Percentiles rank a stretch among this genome's conserved stretches.
Evolutionary conservation across 2,113 vertebrate genomes (phyloP).

Genomic region (Lagenorhynchus albirostris): DNA sequence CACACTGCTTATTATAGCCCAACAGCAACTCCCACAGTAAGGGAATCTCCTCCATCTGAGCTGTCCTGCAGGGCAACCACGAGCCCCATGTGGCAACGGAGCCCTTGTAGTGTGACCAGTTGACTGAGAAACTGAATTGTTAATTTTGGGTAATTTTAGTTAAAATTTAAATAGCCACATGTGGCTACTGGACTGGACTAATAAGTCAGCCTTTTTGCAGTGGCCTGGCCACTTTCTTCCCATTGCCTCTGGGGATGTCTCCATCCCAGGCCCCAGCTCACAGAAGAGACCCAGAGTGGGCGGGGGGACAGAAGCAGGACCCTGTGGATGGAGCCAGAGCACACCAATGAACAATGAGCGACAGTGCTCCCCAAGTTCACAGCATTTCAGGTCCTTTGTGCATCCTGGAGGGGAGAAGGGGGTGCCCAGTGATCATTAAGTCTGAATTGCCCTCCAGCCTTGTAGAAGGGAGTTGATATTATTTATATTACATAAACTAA

Average conservation of each 20-base stretch:
- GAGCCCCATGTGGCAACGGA: not conserved
- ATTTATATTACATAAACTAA: not conserved
- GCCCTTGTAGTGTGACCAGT: fast-evolving
- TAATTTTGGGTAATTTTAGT: not conserved
- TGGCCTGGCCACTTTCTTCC: not conserved
- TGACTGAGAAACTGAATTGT: not conserved
- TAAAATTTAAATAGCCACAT: not conserved
- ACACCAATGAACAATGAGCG: not conserved
- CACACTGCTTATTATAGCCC: fast-evolving
- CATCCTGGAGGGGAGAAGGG: not conserved
- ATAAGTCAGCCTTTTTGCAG: not conserved
- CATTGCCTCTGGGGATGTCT: no score
- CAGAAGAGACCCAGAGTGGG: not conserved
- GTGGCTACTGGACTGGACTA: not conserved
- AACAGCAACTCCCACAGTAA: not conserved
- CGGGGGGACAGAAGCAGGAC: not conserved
- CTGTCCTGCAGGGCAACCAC: not conserved
- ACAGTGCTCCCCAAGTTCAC: not conserved
- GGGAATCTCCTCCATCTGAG: fast-evolving
- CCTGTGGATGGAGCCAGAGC: no score
- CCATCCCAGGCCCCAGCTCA: not conserved
- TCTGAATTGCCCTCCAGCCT: not conserved
- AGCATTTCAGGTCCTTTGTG: not conserved
- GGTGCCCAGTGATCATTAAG: not conserved
- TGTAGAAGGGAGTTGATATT: not conserved